Evolutionary conservation across 2,888 invertebrate species (phyloP).

Genomic region (Silvanus unidentatus): DNA sequence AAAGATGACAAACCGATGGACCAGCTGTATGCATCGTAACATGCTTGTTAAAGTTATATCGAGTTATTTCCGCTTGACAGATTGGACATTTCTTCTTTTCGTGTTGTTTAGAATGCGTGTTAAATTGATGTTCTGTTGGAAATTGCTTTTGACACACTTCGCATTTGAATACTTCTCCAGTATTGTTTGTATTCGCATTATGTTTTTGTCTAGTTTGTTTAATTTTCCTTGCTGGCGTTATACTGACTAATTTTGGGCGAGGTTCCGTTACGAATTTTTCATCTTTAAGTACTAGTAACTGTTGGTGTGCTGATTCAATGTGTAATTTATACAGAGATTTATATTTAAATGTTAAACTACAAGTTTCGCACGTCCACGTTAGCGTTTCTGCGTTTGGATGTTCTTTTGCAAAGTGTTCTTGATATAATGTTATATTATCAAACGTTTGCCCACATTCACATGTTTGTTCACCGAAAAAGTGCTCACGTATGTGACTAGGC

Average conservation of each 20-base stretch:
- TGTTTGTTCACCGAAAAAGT: constrained; percentile 16
- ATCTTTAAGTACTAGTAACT: too few species aligned
- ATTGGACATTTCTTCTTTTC: constrained; percentile 33
- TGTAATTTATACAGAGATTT: constrained; percentile 26
- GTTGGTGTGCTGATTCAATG: constrained; percentile 18
- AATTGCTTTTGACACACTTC: constrained; percentile 24
- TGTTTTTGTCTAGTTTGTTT: neutral
- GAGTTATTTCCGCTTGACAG: constrained; percentile 30
- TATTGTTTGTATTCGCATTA: neutral
- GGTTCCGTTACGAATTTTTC: too few species aligned
- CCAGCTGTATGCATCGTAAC: constrained; percentile 30
- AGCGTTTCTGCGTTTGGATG: constrained; percentile 11
- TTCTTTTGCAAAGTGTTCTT: constrained; percentile 10
- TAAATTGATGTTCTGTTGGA: constrained; percentile 14
- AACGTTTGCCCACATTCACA: constrained; percentile 14
- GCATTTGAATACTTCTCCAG: constrained; percentile 11
- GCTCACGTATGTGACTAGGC: constrained; percentile 22
- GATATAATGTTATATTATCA: constrained; percentile 13
- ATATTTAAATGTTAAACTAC: constrained; percentile 21
- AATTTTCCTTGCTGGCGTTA: too few species aligned
- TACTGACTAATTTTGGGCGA: too few species aligned
- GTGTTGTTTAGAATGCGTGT: constrained; percentile 30
- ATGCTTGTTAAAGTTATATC: constrained; percentile 33
- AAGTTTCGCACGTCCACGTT: constrained; percentile 22
- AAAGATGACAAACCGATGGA: constrained; percentile 36